These are phyloP conservation scores for Coilia nasus DNA, from an alignment of 2,797 vertebrate genomes.

Conservation along the genomic window DNA sequence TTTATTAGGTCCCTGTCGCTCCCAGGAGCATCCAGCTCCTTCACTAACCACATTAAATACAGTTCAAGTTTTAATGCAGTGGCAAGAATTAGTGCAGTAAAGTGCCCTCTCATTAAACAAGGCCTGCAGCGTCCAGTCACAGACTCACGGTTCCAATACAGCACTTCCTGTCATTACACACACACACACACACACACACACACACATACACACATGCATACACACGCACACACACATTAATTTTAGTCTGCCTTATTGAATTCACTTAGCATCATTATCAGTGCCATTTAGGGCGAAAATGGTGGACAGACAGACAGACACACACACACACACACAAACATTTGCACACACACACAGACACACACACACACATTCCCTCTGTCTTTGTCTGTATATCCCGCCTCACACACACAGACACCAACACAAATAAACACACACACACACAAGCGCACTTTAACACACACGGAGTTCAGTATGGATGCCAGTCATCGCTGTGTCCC, in stretches of 20 bases:
- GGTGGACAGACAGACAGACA: neutral
- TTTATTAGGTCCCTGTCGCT: neutral
- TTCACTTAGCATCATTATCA: conserved; percentile 11
- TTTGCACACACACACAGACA: neutral
- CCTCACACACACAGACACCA: neutral
- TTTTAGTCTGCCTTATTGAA: conserved; percentile 1
- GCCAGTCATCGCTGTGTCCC: too few species aligned
- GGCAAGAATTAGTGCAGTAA: too few species aligned
- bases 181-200: neutral
- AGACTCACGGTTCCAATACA: neutral
- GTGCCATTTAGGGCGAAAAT: neutral
- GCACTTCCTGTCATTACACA: neutral
- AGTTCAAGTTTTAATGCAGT: neutral
- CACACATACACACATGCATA: conserved; percentile 50
- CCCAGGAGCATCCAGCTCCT: neutral
- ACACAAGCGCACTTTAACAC: too few species aligned
- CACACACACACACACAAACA: neutral
- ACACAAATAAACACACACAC: neutral
- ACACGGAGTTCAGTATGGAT: too few species aligned
- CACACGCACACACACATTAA: conserved; percentile 25
- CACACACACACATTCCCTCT: neutral
- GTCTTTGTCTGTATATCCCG: too few species aligned
- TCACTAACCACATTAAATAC: neutral
- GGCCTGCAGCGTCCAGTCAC: conserved; percentile 20
- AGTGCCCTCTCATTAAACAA: too few species aligned